Evolutionary conservation across 2,113 vertebrate genomes (phyloP), one percentile per base, ranked within the genome.

Genomic region (Larimichthys crocea): DNA sequence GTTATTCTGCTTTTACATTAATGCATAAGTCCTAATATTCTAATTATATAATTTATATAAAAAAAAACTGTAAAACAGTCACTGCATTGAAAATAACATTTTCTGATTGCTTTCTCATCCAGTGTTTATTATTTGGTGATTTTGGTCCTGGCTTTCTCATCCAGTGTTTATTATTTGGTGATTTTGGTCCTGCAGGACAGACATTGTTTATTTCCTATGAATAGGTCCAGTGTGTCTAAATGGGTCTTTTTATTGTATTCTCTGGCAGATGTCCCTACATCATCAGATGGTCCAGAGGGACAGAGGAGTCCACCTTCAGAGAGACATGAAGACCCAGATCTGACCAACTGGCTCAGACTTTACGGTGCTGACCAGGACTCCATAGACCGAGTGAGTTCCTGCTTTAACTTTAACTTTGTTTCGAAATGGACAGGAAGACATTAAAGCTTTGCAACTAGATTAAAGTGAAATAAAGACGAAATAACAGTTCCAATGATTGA

Each of bases 331-430:
- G 96, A 97, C 83, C 87, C 94, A 1, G 96, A 97, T 74, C 96
- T 99, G 81, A 95, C 90, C 75, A 91, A 92, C 60, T 99, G 98
- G 98, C 94, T 99, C 74, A 94, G 84, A 17, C 92, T 92, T 52
- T 95, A 96, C 0, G 96, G 96, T 66, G 97, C 96, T 2, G 98
- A 99, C 59, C 94, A 97, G 61, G 97, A 97, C 86, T 95, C 97
- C 0, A 96, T 98, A 89, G 96, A 96, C 83, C 96, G 86, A 95
- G 98, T 99, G 95, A 90, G 85, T 73, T 50, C 2, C 48, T 24
- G 29, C 29, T 49, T 56, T 29, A 46, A 17, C 17, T 10, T 40
- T 40, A 40, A 40, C 35, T 9, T 40, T 40, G 35, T 9, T 40
- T 40, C 35, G 1, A 40, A 40, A 9, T 8, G 2, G 35, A 40